Evolutionary conservation across 2,797 vertebrate genomes (phyloP).

Genomic region (Poeciliopsis turneri): DNA sequence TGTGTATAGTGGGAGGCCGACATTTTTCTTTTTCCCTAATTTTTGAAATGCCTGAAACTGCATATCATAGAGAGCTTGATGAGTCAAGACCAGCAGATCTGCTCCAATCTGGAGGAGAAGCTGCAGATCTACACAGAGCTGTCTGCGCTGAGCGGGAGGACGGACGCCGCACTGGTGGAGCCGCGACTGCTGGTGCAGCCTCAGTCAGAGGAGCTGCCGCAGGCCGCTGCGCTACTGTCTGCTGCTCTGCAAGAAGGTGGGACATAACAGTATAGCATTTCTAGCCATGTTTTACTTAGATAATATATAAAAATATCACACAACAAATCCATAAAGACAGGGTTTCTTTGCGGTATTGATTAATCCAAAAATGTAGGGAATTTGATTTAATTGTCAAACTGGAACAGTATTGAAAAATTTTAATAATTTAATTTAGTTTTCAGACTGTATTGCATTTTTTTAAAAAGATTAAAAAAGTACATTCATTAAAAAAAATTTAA

Average conservation of each 20-base stretch:
- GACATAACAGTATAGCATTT: background rate
- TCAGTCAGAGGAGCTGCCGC: constrained; percentile 85
- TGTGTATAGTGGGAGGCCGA: background rate
- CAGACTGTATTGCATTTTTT: background rate
- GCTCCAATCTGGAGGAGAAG: constrained; percentile 91
- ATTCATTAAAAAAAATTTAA: background rate
- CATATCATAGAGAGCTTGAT: constrained; percentile 83
- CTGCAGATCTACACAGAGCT: constrained; percentile 86
- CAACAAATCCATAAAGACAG: background rate
- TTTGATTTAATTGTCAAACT: background rate
- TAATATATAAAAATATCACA: background rate
- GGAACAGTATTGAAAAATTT: background rate
- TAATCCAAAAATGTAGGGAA: background rate
- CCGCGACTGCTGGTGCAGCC: constrained; percentile 86
- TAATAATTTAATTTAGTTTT: background rate
- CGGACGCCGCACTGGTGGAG: constrained; percentile 74
- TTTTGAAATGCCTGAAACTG: background rate
- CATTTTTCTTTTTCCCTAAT: background rate
- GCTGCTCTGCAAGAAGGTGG: constrained; percentile 91
- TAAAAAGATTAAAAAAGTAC: background rate
- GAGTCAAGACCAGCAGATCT: constrained; percentile 92
- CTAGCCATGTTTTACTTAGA: background rate
- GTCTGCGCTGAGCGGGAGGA: constrained; percentile 76
- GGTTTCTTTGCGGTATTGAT: background rate
- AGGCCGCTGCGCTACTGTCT: constrained; percentile 82